Evolutionary conservation across 2,797 vertebrate genomes (phyloP).

Genomic region (Anas bahamensis): DNA sequence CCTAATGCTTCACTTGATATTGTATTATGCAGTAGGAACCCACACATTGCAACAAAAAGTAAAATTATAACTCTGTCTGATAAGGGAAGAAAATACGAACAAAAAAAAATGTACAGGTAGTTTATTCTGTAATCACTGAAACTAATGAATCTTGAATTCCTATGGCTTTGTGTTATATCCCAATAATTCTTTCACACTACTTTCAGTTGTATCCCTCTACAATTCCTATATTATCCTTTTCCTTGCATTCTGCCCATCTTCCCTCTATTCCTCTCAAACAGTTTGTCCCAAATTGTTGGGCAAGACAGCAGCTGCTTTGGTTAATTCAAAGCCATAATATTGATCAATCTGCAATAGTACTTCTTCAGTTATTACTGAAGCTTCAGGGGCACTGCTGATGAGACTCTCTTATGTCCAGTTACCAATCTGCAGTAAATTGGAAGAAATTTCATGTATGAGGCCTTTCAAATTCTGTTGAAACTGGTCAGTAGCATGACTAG

Average conservation of each 20-base stretch:
- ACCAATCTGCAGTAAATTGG: neutral
- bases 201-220: neutral
- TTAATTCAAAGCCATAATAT: neutral
- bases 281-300: neutral
- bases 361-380: neutral
- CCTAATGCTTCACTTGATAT: neutral
- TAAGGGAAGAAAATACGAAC: neutral
- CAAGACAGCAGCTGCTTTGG: neutral
- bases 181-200: neutral
- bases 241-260: neutral
- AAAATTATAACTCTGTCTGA: neutral
- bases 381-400: neutral
- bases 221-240: neutral
- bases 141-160: neutral
- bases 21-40: neutral
- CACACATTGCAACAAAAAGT: neutral
- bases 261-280: neutral
- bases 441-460: neutral
- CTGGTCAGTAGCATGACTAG: neutral
- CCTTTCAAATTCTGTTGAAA: neutral
- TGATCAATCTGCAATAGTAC: neutral
- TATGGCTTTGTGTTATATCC: neutral
- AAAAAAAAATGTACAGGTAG: neutral
- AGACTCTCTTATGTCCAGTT: neutral
- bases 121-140: neutral